Evolutionary conservation across 2,797 vertebrate species (phyloP), one percentile per base, ranked within the genome.

Genomic region (Tinamus major): DNA sequence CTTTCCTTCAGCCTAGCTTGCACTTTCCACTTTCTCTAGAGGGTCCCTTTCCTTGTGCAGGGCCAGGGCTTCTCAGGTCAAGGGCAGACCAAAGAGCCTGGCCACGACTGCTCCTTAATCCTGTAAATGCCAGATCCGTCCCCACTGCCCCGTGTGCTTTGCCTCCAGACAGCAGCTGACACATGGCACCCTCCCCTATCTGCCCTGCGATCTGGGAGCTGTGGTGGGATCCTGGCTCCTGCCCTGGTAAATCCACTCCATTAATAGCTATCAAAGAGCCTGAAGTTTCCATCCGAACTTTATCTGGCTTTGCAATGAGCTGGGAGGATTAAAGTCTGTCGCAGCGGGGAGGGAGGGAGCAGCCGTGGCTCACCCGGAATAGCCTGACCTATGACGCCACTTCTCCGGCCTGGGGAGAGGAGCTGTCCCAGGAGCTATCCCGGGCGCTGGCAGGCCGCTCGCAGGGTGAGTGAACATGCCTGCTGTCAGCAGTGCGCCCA

Each of bases 251-350:
- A 96, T 93, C 92, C 95, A 79, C 85, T 95, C 96, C 92, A 96
- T 96, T 95, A 96, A 97, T 96, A 97, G 84, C 94, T 91, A 87
- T 91, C 87, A 92, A 93, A 96, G 89, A 94, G 90, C 93, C 79
- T 94, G 83, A 96, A 96, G 87, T 95, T 96, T 97, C 95, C 93
- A 95, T 92, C 64, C 0, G 14, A 95, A 94, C 94, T 95, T 94
- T 91, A 92, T 95, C 94, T 92, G 94, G 96, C 95, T 97, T 96
- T 97, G 94, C 91, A 77, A 46, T 58, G 62, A 95, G 91, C 91
- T 71, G 76, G 67, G 67, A 67, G 93, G 95, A 96, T 96, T 96
- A 96, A 79, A 74, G 46, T 3, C 65, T 2, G 27, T 89, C 1
- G 2, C 75, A 91, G 85, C 70, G 76, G 87, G 49, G 69, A 78